Conservation (phyloP, 2,113 vertebrate genomes). For the Zapornia atra region DNA sequence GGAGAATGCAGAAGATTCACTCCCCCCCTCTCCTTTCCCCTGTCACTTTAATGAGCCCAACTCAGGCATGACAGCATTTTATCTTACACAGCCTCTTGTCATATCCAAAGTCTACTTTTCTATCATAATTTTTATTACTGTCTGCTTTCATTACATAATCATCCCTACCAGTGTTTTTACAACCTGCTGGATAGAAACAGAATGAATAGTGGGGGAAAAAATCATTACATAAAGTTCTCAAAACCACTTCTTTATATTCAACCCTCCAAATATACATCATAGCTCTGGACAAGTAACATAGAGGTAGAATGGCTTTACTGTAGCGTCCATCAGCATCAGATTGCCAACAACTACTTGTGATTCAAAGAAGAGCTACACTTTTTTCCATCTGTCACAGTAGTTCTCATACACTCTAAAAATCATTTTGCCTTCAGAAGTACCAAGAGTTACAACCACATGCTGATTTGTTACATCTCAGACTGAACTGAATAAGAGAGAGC, state of each 20-base stretch:
- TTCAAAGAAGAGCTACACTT: conserved; percentile 2
- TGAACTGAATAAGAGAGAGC: neutral
- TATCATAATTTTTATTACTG: neutral
- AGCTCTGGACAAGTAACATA: neutral
- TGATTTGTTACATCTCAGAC: conserved; percentile 8
- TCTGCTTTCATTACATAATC: neutral
- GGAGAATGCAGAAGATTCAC: neutral
- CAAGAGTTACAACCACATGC: neutral
- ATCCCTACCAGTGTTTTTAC: neutral
- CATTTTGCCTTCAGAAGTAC: conserved; percentile 8
- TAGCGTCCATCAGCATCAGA: neutral
- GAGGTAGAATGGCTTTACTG: neutral
- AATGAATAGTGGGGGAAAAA: neutral
- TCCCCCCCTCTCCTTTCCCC: neutral
- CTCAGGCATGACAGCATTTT: neutral
- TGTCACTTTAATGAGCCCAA: neutral
- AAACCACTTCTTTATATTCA: neutral
- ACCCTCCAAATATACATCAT: neutral
- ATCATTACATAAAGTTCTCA: neutral
- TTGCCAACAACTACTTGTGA: neutral
- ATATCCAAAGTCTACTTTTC: neutral
- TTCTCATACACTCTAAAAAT: conserved; percentile 26
- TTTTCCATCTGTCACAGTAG: conserved; percentile 33
- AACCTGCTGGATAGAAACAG: neutral
- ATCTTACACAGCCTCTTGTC: neutral